Conservation (phyloP, 2,888 invertebrate genomes). For the Diploptera punctata region DNA sequence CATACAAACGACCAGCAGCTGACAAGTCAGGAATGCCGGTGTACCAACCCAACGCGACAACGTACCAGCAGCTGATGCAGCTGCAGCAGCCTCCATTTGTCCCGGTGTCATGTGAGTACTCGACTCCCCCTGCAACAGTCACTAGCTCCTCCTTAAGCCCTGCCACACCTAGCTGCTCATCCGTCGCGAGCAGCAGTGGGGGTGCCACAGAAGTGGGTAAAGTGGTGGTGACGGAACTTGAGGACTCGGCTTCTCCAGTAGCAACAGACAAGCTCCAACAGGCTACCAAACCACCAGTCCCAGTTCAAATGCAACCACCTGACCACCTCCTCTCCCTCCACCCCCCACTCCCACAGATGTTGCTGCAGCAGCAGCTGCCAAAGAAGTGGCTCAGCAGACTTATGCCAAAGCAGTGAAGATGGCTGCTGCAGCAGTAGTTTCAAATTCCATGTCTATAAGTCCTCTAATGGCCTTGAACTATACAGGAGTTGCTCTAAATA, state of each 20-base stretch:
- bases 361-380: constrained; percentile 69
- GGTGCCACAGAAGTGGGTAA: constrained; percentile 30
- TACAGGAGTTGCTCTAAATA: constrained; percentile 74
- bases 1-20: constrained; percentile 94
- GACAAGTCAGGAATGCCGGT: constrained; percentile 97
- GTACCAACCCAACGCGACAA: constrained; percentile 87
- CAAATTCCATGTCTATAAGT: constrained; percentile 48
- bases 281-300: background rate
- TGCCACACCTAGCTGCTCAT: constrained; percentile 51
- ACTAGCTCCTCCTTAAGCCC: constrained; percentile 60
- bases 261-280: constrained; percentile 22
- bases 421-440: constrained; percentile 53
- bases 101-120: constrained; percentile 99
- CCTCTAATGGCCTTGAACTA: constrained; percentile 69
- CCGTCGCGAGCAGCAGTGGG: constrained; percentile 53
- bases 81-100: constrained; percentile 88
- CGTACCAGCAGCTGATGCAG: constrained; percentile 95
- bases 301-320: too few relatives aligned
- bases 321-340: constrained; percentile 51
- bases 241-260: constrained; percentile 10
- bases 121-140: constrained; percentile 59
- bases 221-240: constrained; percentile 20
- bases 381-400: constrained; percentile 84
- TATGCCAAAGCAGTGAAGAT: constrained; percentile 77
- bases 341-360: constrained; percentile 51